These are phyloP conservation scores for Pluvianellus socialis DNA, from an alignment of 2,113 vertebrate species.

Conservation along the genomic window DNA sequence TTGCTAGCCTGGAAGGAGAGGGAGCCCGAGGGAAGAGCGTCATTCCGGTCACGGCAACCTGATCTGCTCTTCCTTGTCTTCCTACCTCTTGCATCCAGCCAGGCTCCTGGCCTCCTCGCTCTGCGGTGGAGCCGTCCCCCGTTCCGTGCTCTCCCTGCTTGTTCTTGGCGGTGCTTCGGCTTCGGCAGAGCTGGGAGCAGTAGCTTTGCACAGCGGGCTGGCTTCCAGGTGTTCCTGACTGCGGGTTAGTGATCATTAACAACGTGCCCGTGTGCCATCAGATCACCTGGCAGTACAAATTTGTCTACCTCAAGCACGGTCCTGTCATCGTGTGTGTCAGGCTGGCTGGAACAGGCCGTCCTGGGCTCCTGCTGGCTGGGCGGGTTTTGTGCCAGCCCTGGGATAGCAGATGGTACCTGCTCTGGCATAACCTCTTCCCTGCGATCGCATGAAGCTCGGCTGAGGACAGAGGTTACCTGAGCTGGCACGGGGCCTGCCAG, in stretches of 20 bases:
- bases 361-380: not conserved
- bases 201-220: rapidly evolving
- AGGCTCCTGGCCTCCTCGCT: rapidly evolving
- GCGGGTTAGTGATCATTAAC: not conserved
- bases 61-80: not conserved
- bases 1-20: not conserved
- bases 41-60: not conserved
- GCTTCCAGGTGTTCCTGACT: not conserved
- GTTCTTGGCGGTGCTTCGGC: not conserved
- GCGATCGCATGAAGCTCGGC: not conserved
- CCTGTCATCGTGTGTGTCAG: not conserved
- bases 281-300: not conserved
- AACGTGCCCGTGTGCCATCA: rapidly evolving
- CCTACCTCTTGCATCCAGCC: not conserved
- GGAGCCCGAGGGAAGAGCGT: not conserved
- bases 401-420: not conserved
- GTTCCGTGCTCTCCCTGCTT: rapidly evolving
- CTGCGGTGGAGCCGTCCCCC: not conserved
- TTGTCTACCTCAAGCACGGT: not conserved
- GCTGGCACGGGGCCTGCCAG: not conserved
- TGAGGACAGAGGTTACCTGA: constrained; percentile 2
- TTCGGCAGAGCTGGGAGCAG: not conserved
- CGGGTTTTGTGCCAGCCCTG: not conserved
- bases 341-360: not conserved
- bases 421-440: not conserved